phyloP scores from a whole-genome alignment of 2,888 invertebrate genomes.

The Lordiphosa fenestrarum region DNA sequence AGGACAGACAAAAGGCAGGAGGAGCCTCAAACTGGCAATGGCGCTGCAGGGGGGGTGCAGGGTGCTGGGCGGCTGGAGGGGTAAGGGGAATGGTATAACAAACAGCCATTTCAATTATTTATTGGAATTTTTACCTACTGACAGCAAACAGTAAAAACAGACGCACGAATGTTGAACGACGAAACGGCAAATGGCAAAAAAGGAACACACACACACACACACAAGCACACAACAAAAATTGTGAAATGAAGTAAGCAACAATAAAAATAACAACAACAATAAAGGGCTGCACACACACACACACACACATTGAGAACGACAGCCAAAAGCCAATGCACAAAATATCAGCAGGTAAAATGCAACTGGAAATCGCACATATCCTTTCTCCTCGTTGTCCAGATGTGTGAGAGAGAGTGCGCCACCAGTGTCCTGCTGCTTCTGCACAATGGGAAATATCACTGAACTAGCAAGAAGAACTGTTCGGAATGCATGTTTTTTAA shows the following conservation, averaged over 20 bases:
- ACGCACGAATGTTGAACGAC: slow-evolving; percentile 18
- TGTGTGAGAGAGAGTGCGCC: background rate
- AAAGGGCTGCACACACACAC: background rate
- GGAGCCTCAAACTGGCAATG: slow-evolving; percentile 2
- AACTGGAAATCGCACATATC: slow-evolving; percentile 20
- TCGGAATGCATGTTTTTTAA: no score
- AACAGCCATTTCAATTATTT: slow-evolving; percentile 68
- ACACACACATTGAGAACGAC: background rate
- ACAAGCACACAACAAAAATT: slow-evolving; percentile 17
- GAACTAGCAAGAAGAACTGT: no score
- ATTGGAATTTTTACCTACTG: slow-evolving; percentile 72
- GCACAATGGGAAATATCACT: slow-evolving; percentile 12
- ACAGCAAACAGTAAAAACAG: slow-evolving; percentile 67
- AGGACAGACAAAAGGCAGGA: slow-evolving; percentile 24
- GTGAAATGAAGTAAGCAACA: slow-evolving; percentile 61
- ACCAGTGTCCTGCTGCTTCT: slow-evolving; percentile 4
- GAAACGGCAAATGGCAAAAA: slow-evolving; percentile 10
- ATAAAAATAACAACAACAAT: slow-evolving; percentile 33
- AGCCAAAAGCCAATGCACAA: slow-evolving; percentile 55
- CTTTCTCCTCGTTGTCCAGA: background rate
- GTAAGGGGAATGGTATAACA: slow-evolving; percentile 33
- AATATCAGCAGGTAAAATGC: slow-evolving; percentile 42
- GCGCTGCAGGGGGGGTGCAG: background rate
- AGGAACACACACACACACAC: slow-evolving; percentile 13
- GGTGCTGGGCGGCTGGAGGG: slow-evolving; percentile 1